phyloP scores from a whole-genome alignment of 2,797 vertebrate species.

The Adrianichthys oophorus region DNA sequence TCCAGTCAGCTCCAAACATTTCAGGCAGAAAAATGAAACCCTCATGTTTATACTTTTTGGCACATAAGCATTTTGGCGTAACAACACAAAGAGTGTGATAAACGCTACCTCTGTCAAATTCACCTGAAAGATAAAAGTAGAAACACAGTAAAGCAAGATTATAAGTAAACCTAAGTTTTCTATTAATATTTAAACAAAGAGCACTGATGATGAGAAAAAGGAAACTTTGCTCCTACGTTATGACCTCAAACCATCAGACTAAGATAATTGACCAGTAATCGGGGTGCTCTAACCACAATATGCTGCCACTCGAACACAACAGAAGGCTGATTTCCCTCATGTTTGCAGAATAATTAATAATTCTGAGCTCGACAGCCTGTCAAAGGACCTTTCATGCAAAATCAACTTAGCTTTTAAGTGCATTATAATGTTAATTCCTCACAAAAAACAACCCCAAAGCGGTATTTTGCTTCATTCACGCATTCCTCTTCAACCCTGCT shows the following conservation, averaged over 20 bases:
- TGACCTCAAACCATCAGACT: slow-evolving; percentile 81
- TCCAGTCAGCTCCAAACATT: slow-evolving; percentile 57
- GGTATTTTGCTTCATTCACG: too few species aligned
- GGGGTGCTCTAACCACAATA: slow-evolving; percentile 41
- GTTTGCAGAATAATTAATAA: not conserved
- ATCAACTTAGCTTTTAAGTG: too few species aligned
- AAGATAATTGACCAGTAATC: slow-evolving; percentile 74
- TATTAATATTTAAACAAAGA: slow-evolving; percentile 44
- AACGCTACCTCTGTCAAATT: too few species aligned
- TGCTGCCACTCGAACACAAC: slow-evolving; percentile 44
- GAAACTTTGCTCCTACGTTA: slow-evolving; percentile 45
- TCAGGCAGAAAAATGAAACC: slow-evolving; percentile 12
- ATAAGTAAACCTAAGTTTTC: not conserved
- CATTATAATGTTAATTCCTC: too few species aligned
- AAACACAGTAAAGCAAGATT: not conserved
- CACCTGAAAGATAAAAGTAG: not conserved
- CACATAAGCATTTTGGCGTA: too few species aligned
- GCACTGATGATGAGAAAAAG: slow-evolving; percentile 56
- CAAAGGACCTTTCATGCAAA: too few species aligned
- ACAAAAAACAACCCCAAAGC: too few species aligned
- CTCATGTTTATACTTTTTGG: not conserved
- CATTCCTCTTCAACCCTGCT: too few species aligned
- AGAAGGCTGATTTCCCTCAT: slow-evolving; percentile 19
- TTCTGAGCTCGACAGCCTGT: too few species aligned
- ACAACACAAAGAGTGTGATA: too few species aligned